Percentiles rank a stretch among this genome's conserved stretches.
Conservation (phyloP, 2,797 vertebrate genomes). For the Arrhamphus sclerolepis region DNA sequence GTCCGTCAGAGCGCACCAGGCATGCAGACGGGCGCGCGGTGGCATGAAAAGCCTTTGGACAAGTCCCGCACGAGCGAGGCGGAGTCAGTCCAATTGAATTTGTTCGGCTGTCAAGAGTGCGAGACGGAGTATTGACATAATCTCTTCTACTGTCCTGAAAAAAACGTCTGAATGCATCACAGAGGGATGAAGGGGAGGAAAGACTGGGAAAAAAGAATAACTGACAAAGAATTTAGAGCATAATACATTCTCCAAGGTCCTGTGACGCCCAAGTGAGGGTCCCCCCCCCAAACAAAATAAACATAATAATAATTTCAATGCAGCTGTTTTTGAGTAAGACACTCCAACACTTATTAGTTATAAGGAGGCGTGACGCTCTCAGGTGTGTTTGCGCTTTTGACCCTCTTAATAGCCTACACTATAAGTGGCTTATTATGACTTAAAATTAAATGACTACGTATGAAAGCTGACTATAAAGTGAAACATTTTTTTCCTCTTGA, state of each 20-base stretch:
- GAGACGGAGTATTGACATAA: constrained; percentile 62
- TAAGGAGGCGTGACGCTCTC: too few species aligned
- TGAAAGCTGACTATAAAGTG: background rate
- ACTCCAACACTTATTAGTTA: too few species aligned
- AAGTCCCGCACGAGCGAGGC: constrained; percentile 72
- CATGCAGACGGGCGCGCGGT: constrained; percentile 42
- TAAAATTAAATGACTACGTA: too few species aligned
- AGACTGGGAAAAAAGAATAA: background rate
- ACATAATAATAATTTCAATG: too few species aligned
- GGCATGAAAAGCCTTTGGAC: constrained; percentile 60
- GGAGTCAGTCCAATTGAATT: constrained; percentile 77
- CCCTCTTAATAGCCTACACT: too few species aligned
- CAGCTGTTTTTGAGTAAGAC: too few species aligned
- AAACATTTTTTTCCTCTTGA: constrained; percentile 2
- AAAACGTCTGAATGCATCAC: constrained; percentile 11
- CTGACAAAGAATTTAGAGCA: too few species aligned
- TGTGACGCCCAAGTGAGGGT: too few species aligned
- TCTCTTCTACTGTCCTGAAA: constrained; percentile 32
- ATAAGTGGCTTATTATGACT: too few species aligned
- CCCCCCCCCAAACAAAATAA: too few species aligned
- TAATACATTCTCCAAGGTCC: too few species aligned
- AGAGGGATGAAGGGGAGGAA: background rate
- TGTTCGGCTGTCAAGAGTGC: constrained; percentile 66
- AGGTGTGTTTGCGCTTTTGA: too few species aligned
- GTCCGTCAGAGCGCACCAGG: constrained; percentile 51